Percentiles rank a stretch among this genome's conserved stretches.
Conservation (phyloP, 2,113 vertebrate genomes). For the Diadophis punctatus region DNA sequence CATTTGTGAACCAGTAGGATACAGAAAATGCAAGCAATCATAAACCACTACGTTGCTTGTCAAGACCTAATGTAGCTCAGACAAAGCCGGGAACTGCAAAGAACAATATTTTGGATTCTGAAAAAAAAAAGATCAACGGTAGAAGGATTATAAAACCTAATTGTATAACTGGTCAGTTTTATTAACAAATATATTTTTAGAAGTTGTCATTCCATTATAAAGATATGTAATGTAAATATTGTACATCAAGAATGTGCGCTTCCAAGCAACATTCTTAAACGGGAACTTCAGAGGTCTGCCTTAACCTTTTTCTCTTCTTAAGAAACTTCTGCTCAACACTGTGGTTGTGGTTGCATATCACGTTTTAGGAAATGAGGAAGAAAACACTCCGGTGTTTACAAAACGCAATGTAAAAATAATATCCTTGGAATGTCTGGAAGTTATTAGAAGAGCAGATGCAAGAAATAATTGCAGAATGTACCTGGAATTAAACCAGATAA, state of each 20-base stretch:
- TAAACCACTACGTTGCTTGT: conserved; percentile 3
- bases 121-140: background rate
- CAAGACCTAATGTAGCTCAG: background rate
- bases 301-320: background rate
- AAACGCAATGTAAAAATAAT: background rate
- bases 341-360: background rate
- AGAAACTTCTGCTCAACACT: background rate
- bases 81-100: background rate
- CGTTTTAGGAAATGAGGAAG: background rate
- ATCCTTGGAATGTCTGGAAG: background rate
- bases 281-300: background rate
- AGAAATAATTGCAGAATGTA: background rate
- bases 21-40: conserved; percentile 14
- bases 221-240: background rate
- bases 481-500: background rate
- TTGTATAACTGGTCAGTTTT: background rate
- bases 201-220: background rate
- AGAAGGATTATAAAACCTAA: background rate
- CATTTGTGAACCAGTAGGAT: conserved; percentile 15
- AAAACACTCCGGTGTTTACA: background rate
- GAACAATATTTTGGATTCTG: background rate
- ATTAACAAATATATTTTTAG: conserved; percentile 1
- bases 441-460: background rate
- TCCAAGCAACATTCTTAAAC: background rate
- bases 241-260: background rate